Evolutionary conservation across 2,888 invertebrate genomes (phyloP), one percentile per base, ranked within the genome.

Genomic region (Trissolcus brochymenae): DNA sequence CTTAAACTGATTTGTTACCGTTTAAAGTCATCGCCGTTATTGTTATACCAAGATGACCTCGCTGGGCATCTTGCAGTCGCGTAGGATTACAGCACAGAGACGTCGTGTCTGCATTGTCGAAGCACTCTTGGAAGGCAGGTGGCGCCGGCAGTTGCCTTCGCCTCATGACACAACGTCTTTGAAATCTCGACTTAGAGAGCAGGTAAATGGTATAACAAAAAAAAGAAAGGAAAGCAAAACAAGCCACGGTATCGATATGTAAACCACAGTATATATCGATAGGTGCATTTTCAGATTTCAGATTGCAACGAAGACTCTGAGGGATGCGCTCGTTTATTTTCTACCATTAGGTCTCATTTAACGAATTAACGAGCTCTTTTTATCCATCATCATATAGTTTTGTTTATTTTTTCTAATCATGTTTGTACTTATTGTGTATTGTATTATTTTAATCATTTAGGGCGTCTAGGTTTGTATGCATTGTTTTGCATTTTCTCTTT

Each of bases 321-420:
- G 76, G 59, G 74, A 81, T 79, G 67, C 61, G 62, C 74, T 62
- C 53, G 74, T 78, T 81, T 68, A 35, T 77, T 72, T 35, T 56
- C n/a, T 21, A 62, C 62, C 57, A 71, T 64, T 71, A 73, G 66
- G 29, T 35, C 19, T 73, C 68, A 77, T 68, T 60, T 49, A 56
- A 55, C 49, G 54, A 56, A 57, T 41, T 46, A 46, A 56, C 54
- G 61, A 64, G 64, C 62, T 60, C 54, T 67, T 53, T 56, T 35
- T 53, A 46, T 2, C 21, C 57, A 40, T 53, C 50, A 74, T 74
- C 53, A 57, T 35, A 11, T 25, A 17, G 83, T 86, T 87, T 86
- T 85, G 82, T 87, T 86, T 86, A 84, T 85, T 87, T 85, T 87
- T 85, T 82, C 49, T 7, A 81, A 82, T 87, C 85, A 86, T 86